Evolutionary conservation across 2,888 invertebrate genomes (phyloP).

Genomic region (Caenorhabditis japonica): DNA sequence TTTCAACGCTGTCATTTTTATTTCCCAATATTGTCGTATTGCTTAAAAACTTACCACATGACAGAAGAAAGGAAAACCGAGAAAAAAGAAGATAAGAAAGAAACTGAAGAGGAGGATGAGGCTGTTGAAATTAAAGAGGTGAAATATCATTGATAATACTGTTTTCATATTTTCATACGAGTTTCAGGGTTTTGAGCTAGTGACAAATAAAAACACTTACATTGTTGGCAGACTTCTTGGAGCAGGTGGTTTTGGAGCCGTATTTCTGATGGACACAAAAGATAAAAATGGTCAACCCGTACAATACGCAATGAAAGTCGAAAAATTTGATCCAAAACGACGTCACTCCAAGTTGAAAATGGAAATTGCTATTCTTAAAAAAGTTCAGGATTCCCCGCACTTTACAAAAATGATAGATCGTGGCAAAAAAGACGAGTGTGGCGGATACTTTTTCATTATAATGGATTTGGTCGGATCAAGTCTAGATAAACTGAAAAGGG

Average conservation of each 20-base stretch:
- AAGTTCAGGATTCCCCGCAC: slow-evolving; percentile 61
- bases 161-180: too few species aligned
- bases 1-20: too few species aligned
- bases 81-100: too few species aligned
- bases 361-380: slow-evolving; percentile 71
- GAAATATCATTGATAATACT: too few species aligned
- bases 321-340: slow-evolving; percentile 66
- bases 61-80: too few species aligned
- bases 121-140: too few species aligned
- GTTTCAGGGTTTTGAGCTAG: slow-evolving; percentile 49
- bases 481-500: slow-evolving; percentile 65
- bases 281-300: slow-evolving; percentile 53
- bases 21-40: too few species aligned
- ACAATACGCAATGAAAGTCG: slow-evolving; percentile 71
- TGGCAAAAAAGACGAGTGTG: slow-evolving; percentile 64
- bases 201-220: slow-evolving; percentile 54
- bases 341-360: slow-evolving; percentile 72
- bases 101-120: too few species aligned
- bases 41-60: too few species aligned
- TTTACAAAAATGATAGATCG: slow-evolving; percentile 69
- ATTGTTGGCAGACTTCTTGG: slow-evolving; percentile 62
- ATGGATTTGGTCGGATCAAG: slow-evolving; percentile 70
- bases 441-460: slow-evolving; percentile 66
- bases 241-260: slow-evolving; percentile 71
- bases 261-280: slow-evolving; percentile 59